Conservation (phyloP, 2,113 vertebrate genomes). For the Tachysurus vachellii region DNA sequence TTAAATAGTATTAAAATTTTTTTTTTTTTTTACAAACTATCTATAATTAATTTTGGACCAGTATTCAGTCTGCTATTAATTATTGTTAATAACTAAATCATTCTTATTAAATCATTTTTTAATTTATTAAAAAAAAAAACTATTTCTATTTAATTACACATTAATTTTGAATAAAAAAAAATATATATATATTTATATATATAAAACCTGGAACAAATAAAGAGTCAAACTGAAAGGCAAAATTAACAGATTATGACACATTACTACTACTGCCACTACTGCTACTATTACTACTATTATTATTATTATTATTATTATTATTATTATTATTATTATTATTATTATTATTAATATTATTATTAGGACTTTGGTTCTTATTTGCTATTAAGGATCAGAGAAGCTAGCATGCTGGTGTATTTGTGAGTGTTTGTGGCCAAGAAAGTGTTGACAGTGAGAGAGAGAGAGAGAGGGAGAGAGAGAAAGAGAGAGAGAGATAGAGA, state of each 20-base stretch:
- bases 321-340: background rate
- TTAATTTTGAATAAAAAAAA: background rate
- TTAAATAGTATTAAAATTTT: too few relatives aligned
- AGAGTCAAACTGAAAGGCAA: too few relatives aligned
- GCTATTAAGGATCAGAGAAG: background rate
- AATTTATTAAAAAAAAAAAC: too few relatives aligned
- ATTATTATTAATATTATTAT: background rate
- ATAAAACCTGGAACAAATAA: too few relatives aligned
- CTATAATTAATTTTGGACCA: too few relatives aligned
- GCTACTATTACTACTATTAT: background rate
- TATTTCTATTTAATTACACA: too few relatives aligned
- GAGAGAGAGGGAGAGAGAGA: background rate
- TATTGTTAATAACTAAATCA: too few relatives aligned
- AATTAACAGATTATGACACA: background rate
- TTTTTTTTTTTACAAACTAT: too few relatives aligned
- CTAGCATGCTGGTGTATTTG: background rate
- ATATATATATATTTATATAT: too few relatives aligned
- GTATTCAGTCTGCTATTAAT: too few relatives aligned
- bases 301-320: background rate
- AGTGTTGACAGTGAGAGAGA: background rate
- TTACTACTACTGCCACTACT: too few relatives aligned
- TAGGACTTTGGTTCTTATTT: background rate
- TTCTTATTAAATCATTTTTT: too few relatives aligned
- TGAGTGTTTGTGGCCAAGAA: slow-evolving; percentile 12
- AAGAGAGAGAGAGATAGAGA: background rate